Conservation (phyloP, 92 coral and sea anemone species). For the Zoanthus solanderi region DNA sequence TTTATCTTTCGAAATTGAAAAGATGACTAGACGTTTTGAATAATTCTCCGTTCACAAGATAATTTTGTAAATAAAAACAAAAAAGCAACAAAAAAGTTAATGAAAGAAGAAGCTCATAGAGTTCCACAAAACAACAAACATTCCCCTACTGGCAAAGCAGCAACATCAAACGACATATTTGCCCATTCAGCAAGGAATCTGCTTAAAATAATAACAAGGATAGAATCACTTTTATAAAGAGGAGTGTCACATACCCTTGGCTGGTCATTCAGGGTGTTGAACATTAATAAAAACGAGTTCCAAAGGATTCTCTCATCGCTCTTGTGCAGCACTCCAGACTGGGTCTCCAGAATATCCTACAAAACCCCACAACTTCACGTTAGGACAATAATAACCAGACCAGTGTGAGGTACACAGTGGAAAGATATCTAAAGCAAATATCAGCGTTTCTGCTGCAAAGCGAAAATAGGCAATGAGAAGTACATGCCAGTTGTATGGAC, state of each 20-base stretch:
- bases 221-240: background rate
- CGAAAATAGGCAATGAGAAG: no score
- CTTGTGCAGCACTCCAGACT: conserved; percentile 77
- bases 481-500: no score
- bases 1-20: background rate
- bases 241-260: conserved; percentile 63
- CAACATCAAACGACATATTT: no score
- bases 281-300: conserved; percentile 80
- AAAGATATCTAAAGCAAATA: no score
- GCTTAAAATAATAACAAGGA: background rate
- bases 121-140: background rate
- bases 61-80: background rate
- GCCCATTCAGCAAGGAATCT: no score
- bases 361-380: background rate
- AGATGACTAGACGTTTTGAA: background rate
- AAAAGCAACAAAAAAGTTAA: background rate
- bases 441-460: no score
- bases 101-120: background rate
- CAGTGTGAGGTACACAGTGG: no score
- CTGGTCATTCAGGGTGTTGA: conserved; percentile 80
- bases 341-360: conserved; percentile 82
- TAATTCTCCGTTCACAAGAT: background rate
- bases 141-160: no score
- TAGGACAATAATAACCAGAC: no score
- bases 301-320: conserved; percentile 80